phyloP scores from a whole-genome alignment of 1,140 invertebrate species.

The Leptinotarsa undecemlineata region DNA sequence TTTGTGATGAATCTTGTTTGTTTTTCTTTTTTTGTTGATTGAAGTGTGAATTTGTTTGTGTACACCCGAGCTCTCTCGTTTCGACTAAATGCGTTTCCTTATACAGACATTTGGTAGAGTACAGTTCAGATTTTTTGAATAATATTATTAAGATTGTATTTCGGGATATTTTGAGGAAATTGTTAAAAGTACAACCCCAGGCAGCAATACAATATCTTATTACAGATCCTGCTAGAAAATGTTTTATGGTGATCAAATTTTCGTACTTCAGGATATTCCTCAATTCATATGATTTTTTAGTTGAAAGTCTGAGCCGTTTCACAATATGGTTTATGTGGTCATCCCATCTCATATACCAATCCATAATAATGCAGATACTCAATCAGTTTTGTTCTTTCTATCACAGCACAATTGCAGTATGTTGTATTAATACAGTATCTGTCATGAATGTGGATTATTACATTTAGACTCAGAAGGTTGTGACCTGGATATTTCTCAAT shows the following conservation, averaged over 20 bases:
- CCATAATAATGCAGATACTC: conserved; percentile 4
- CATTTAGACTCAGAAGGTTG: conserved; percentile 6
- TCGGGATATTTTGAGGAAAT: no score
- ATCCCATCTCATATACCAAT: conserved; percentile 8
- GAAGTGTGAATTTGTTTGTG: not conserved
- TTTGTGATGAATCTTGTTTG: not conserved
- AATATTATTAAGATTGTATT: no score
- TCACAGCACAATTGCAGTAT: not conserved
- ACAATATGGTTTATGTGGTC: not conserved
- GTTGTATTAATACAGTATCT: not conserved
- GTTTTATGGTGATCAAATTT: not conserved
- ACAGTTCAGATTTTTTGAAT: no score
- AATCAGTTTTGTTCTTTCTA: not conserved
- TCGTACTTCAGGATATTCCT: not conserved
- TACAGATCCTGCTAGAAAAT: no score
- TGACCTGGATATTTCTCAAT: not conserved
- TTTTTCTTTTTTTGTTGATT: not conserved
- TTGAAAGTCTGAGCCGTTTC: not conserved
- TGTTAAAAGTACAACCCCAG: no score
- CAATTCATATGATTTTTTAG: not conserved
- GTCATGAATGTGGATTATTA: not conserved
- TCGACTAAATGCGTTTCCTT: not conserved
- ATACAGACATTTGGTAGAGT: not conserved
- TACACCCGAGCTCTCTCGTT: not conserved
- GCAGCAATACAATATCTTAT: no score